Evolutionary conservation across 2,888 invertebrate species (phyloP).

Genomic region (Helobdella robusta): DNA sequence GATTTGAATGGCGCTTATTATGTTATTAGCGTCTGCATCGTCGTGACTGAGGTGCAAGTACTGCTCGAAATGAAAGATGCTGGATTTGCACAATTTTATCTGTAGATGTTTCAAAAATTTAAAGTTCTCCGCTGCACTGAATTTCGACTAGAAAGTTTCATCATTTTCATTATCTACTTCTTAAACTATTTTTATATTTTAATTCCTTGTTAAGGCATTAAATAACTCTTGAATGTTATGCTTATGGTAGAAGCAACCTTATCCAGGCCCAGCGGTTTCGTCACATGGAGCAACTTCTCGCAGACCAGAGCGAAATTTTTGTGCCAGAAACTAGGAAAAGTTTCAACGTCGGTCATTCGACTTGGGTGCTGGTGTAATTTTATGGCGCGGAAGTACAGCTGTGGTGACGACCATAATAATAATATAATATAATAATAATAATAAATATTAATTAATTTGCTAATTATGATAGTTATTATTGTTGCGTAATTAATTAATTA

Average conservation of each 20-base stretch:
- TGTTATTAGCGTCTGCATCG: conserved; percentile 30
- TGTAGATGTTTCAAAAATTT: not conserved
- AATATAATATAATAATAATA: no score
- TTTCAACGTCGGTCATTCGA: conserved; percentile 25
- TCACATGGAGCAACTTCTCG: conserved; percentile 33
- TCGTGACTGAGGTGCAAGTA: conserved; percentile 30
- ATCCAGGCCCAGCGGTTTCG: conserved; percentile 26
- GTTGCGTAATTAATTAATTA: no score
- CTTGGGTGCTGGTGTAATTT: conserved; percentile 31
- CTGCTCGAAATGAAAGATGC: conserved; percentile 34
- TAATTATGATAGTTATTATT: no score
- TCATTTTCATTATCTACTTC: not conserved
- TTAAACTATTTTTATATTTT: not conserved
- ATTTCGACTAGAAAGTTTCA: not conserved
- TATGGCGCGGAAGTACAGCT: conserved; percentile 42
- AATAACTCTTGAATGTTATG: not conserved
- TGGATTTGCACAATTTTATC: conserved; percentile 32
- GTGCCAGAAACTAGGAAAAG: conserved; percentile 43
- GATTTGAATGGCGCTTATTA: conserved; percentile 31
- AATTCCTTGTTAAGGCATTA: not conserved
- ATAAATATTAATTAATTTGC: no score
- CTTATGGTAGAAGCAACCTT: conserved; percentile 19
- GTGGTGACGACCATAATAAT: conserved; percentile 30
- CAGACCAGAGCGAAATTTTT: conserved; percentile 44
- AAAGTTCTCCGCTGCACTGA: conserved; percentile 7